Evolutionary conservation across 1,140 invertebrate species (phyloP).

Genomic region (Lerema accius): DNA sequence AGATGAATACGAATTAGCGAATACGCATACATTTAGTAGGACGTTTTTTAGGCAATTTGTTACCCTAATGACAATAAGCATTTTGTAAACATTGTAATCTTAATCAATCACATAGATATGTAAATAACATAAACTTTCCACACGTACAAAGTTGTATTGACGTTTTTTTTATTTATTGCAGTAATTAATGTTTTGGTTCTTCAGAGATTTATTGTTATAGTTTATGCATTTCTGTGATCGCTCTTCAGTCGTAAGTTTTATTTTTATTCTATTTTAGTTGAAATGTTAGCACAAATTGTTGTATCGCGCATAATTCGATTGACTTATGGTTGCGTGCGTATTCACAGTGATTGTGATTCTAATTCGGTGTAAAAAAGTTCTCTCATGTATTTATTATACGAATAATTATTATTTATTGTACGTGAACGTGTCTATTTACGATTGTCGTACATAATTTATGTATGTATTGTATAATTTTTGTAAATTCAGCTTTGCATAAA

Average conservation of each 20-base stretch:
- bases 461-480: conserved; percentile 2
- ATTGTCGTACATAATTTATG: conserved; percentile 1
- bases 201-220: conserved; percentile 66
- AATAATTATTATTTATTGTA: conserved; percentile 5
- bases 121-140: conserved; percentile 56
- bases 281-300: conserved; percentile 59
- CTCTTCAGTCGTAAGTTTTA: conserved; percentile 58
- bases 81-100: conserved; percentile 64
- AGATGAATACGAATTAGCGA: conserved; percentile 15
- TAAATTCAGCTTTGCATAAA: conserved; percentile 8
- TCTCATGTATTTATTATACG: conserved; percentile 7
- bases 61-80: conserved; percentile 73
- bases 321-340: not conserved
- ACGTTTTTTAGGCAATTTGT: conserved; percentile 39
- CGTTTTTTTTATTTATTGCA: conserved; percentile 41
- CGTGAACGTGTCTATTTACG: not conserved
- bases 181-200: conserved; percentile 37
- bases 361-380: conserved; percentile 4
- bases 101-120: conserved; percentile 56
- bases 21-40: conserved; percentile 35
- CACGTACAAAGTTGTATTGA: conserved; percentile 51
- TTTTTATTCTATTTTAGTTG: conserved; percentile 45
- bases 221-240: conserved; percentile 77
- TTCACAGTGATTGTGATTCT: conserved; percentile 1
- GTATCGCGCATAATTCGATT: conserved; percentile 6